These are phyloP conservation scores for Aselliscus stoliczkanus DNA, from an alignment of 2,797 vertebrate genomes.

Conservation along the genomic window DNA sequence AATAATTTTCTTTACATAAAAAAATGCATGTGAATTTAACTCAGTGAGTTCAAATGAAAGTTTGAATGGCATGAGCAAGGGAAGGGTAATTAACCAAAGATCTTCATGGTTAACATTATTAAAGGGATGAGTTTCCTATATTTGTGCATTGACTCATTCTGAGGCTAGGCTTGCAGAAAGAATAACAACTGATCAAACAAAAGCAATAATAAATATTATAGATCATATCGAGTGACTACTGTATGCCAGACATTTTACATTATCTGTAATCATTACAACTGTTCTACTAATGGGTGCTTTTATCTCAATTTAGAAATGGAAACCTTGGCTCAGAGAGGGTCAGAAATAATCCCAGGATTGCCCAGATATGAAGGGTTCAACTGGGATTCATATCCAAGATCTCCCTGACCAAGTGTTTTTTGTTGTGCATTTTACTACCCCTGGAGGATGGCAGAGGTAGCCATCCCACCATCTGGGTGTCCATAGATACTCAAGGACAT, in stretches of 20 bases:
- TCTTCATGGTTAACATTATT: background rate
- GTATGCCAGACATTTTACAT: background rate
- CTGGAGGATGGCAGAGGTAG: background rate
- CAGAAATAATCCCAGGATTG: background rate
- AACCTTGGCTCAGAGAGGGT: background rate
- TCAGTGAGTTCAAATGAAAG: background rate
- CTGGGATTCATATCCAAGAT: background rate
- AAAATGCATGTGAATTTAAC: background rate
- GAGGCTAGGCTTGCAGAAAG: background rate
- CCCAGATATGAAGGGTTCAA: background rate
- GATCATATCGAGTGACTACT: fast-evolving
- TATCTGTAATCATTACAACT: too few relatives aligned
- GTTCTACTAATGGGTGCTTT: background rate
- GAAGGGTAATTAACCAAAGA: background rate
- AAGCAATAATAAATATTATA: background rate
- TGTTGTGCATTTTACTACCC: background rate
- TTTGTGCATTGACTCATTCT: background rate
- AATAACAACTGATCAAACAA: background rate
- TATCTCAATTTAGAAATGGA: background rate
- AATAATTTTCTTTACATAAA: too few relatives aligned
- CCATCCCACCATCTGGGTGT: background rate
- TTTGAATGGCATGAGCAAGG: background rate
- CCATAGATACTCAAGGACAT: background rate
- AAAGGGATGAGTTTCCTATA: background rate
- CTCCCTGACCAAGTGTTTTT: background rate